Base-by-base conservation (phyloP, 2,888 invertebrate species). In the Matsumyia berberina region DNA sequence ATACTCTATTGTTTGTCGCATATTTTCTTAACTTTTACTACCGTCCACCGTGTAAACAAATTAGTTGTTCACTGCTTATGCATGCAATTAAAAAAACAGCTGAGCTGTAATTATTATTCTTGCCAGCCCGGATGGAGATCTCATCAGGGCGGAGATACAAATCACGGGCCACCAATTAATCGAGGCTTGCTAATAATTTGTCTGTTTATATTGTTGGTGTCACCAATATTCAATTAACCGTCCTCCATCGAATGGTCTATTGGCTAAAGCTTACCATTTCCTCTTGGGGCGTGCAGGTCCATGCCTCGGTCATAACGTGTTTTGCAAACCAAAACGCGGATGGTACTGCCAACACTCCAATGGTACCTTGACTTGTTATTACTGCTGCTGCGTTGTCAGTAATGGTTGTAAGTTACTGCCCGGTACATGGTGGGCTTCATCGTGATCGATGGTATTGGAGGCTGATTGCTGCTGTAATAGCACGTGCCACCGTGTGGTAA, bases 401-500 rank as follows among this genome's bases (percentile, higher is more conserved):
- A 37, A 70, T 17, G 33, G 29, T 58, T 37, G 49, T 58, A 11
- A 70, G 46, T 62, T 55, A 69, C 57, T 72, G 55, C 12, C 62
- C 55, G 29, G 8, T 44, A 9, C 15, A 42, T 53, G 29, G 7
- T 49, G 35, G n/a, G 39, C 24, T 15, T 51, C 29, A 44, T 11
- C 35, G n/a, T 46, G 67, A 74, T 74, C 42, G 33, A 73, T 37
- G 55, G 37, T 15, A 42, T 44, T 73, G 60, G 12, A 44, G 31
- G 39, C 24, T 37, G 33, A n/a, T 57, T 9, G 33, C 33, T 62
- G 33, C 24, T 74, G 74, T 69, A 57, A 74, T 35, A 49, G 57
- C 76, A 76, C 81, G 81, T 81, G 81, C 69, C 69, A 29, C 11
- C 42, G 11, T 72, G 70, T 55, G 62, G 62, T 39, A 78, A 78